Evolutionary conservation across 2,888 invertebrate species (phyloP).

Genomic region (Patella ulyssiponensis): DNA sequence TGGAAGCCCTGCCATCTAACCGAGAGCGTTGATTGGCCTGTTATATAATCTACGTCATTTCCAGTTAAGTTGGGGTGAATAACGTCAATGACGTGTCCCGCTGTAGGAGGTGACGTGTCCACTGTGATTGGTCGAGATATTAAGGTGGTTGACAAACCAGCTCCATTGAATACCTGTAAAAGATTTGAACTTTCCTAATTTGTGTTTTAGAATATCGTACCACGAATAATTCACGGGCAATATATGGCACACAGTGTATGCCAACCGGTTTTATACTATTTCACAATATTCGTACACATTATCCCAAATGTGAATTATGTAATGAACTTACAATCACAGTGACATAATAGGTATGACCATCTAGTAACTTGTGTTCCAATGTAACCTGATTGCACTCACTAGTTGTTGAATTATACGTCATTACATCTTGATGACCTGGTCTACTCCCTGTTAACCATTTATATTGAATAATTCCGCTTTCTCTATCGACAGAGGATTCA

Average conservation of each 20-base stretch:
- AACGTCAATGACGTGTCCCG: constrained; percentile 23
- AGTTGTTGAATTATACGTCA: constrained; percentile 5
- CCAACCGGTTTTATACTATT: no score
- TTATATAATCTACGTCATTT: neutral
- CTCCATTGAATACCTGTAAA: constrained; percentile 22
- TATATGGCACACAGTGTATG: no score
- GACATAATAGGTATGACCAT: constrained; percentile 35
- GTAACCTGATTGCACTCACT: constrained; percentile 15
- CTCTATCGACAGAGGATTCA: constrained; percentile 28
- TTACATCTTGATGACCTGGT: constrained; percentile 31
- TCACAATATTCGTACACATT: no score
- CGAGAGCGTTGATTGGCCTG: neutral
- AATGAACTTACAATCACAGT: constrained; percentile 29
- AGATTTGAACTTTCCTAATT: no score
- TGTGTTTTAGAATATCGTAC: no score
- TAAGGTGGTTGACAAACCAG: constrained; percentile 10
- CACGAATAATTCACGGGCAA: no score
- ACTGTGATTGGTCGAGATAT: constrained; percentile 20
- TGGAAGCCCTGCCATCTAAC: constrained; percentile 43
- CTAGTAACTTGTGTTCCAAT: constrained; percentile 20
- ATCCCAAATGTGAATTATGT: no score
- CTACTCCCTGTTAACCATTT: constrained; percentile 28
- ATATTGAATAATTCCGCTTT: constrained; percentile 30
- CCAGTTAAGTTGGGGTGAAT: neutral
- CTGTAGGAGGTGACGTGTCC: constrained; percentile 21